A percentile compares a stretch with the other conserved stretches of the same genome.
These are phyloP conservation scores for Drosophila obscura DNA, from an alignment of 1,140 invertebrate species.

Conservation along the genomic window DNA sequence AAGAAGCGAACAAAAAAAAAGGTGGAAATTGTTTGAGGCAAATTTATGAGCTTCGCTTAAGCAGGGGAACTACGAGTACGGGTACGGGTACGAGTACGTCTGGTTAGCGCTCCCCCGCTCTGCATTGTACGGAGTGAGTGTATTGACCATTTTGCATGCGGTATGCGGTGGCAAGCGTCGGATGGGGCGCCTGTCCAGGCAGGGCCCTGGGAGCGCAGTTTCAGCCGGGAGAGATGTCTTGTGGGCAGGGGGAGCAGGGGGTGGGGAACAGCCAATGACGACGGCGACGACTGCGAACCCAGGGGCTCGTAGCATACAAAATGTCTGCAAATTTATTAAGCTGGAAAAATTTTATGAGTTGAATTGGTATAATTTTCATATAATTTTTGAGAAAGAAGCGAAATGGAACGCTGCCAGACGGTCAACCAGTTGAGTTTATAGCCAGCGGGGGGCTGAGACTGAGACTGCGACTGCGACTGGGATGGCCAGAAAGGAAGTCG, in stretches of 20 bases:
- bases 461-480: no score
- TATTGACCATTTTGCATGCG: slow-evolving; percentile 46
- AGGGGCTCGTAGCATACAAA: slow-evolving; percentile 54
- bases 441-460: slow-evolving; percentile 40
- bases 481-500: background rate
- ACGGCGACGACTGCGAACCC: slow-evolving; percentile 4
- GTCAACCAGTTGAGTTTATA: slow-evolving; percentile 64
- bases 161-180: no score
- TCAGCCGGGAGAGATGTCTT: slow-evolving; percentile 3
- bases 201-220: background rate
- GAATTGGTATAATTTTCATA: slow-evolving; percentile 83
- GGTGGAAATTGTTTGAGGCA: slow-evolving; percentile 46
- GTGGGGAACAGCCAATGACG: slow-evolving; percentile 7
- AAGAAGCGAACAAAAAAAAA: slow-evolving; percentile 20
- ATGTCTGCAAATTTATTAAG: slow-evolving; percentile 82
- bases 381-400: slow-evolving; percentile 77
- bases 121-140: background rate
- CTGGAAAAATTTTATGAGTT: slow-evolving; percentile 82
- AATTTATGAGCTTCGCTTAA: slow-evolving; percentile 59
- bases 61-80: slow-evolving; percentile 32
- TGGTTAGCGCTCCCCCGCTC: slow-evolving; percentile 37
- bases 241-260: background rate
- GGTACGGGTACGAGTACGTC: slow-evolving; percentile 16
- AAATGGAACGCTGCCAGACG: slow-evolving; percentile 70
- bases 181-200: no score